Evolutionary conservation across 2,888 invertebrate genomes (phyloP).

Genomic region (Drosophila mercatorum): DNA sequence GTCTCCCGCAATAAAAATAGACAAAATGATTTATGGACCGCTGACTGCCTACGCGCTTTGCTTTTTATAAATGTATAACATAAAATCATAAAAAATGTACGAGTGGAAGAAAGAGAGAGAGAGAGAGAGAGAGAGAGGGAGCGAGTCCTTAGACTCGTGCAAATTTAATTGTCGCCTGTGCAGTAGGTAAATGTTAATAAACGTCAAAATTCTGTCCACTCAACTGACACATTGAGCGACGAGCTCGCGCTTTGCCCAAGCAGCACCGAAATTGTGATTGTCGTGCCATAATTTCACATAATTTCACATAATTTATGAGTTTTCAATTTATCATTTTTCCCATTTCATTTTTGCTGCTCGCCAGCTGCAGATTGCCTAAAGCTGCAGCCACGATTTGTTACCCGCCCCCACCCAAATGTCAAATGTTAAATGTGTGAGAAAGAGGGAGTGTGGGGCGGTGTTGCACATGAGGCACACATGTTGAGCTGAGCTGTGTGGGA

Average conservation of each 20-base stretch:
- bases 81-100: neutral
- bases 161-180: constrained; percentile 59
- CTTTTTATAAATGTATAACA: constrained; percentile 47
- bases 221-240: constrained; percentile 65
- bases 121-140: neutral
- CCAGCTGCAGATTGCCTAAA: constrained; percentile 15
- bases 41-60: constrained; percentile 43
- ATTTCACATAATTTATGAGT: constrained; percentile 76
- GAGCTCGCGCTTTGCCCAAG: constrained; percentile 42
- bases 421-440: constrained; percentile 61
- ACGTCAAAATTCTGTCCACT: constrained; percentile 69
- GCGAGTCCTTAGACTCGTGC: constrained; percentile 5
- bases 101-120: neutral
- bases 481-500: constrained; percentile 52
- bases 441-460: neutral
- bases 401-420: constrained; percentile 44
- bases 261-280: constrained; percentile 12
- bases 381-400: constrained; percentile 20
- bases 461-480: constrained; percentile 72
- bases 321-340: constrained; percentile 68
- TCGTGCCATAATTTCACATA: constrained; percentile 64
- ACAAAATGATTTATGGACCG: constrained; percentile 68
- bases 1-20: constrained; percentile 17
- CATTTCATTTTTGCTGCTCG: constrained; percentile 5
- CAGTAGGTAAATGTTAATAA: constrained; percentile 67